Evolutionary conservation across 2,888 invertebrate species (phyloP), one percentile per base, ranked within the genome.

Genomic region (Petrolisthes manimaculis): DNA sequence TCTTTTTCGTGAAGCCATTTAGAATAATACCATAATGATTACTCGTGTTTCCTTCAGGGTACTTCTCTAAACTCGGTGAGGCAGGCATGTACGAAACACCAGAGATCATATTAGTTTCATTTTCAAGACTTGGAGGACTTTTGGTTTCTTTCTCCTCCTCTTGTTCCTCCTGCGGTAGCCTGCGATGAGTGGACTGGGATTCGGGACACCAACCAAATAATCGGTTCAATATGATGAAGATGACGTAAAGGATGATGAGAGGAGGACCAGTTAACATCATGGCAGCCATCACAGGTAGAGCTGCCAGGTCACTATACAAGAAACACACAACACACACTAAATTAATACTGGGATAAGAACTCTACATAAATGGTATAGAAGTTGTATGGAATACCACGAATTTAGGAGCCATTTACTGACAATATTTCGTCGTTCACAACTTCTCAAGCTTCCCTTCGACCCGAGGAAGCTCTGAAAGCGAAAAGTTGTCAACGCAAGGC

Each of bases 181-280:
- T 2, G 4, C 8, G 78, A 5, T 51, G 14, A 37, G 37, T 37
- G 78, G 9, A 24, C 67, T 51, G 54, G 12, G 69, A 5, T 18
- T 51, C 55, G n/a, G 84, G 86, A 37, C 86, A 86, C 51, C 86
- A 82, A 18, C 75, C 82, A 53, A 74, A 86, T 75, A n/a, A 86
- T 21, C 82, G 81, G n/a, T n/a, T 71, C 5, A 81, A 56, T 6
- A 77, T 1, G 56, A 56, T 51, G 67, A 56, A 56, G 24, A 87
- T 37, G 56, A 9, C 71, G 79, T 84, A 87, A 5, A 79, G 4
- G 0, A 87, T 3, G 4, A 84, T 88, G 6, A 88, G 53, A 56
- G 88, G 88, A 3, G 87, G 87, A 2, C 89, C 87, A 5, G 86
- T 84, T 71, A 84, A 75, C 74, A 89, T 81, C 78, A 89, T 84